Evolutionary conservation across 2,797 vertebrate species (phyloP).

Genomic region (Harpagifer antarcticus): DNA sequence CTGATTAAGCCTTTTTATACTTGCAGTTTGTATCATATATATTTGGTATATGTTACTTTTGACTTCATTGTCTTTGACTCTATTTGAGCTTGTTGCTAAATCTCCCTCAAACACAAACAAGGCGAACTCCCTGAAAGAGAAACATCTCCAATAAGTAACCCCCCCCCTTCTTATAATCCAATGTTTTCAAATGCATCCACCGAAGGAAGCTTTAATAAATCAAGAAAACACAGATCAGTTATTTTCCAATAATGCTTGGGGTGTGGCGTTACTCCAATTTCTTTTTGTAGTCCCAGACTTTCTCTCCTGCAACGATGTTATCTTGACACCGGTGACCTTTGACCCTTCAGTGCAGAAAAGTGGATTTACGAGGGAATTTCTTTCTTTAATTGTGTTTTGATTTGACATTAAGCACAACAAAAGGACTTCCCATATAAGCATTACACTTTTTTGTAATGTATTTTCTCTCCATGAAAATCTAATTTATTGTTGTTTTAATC

Average conservation of each 20-base stretch:
- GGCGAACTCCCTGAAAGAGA: not conserved
- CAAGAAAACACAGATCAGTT: slow-evolving; percentile 19
- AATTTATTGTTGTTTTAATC: no score
- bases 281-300: not conserved
- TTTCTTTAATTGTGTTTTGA: no score
- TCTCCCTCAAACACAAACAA: slow-evolving; percentile 30
- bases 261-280: not conserved
- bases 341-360: slow-evolving; percentile 28
- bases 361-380: slow-evolving; percentile 36
- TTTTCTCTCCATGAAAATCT: no score
- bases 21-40: not conserved
- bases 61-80: slow-evolving; percentile 3
- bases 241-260: slow-evolving; percentile 8
- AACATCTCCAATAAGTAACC: slow-evolving; percentile 11
- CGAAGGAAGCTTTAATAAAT: not conserved
- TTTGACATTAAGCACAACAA: no score
- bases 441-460: no score
- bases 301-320: slow-evolving; percentile 4
- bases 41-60: not conserved
- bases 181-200: not conserved
- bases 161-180: not conserved
- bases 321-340: slow-evolving; percentile 36
- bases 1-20: slow-evolving; percentile 14
- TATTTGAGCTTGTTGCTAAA: slow-evolving; percentile 43
- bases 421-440: no score